These are phyloP conservation scores for Nemurella pictetii DNA, from an alignment of 2,888 invertebrate genomes.

Conservation along the genomic window DNA sequence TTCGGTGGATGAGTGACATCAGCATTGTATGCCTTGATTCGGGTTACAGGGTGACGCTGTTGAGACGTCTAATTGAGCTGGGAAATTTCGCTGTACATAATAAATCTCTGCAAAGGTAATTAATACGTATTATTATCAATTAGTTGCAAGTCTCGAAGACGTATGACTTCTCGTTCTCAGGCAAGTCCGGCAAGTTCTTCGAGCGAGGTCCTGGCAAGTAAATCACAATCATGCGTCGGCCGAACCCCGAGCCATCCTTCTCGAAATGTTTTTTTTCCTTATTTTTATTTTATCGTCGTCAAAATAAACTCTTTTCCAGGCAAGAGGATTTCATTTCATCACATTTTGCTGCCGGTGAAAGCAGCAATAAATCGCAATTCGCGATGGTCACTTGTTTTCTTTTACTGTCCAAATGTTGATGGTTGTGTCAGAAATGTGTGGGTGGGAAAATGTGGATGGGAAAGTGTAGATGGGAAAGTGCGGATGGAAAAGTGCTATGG, in stretches of 20 bases:
- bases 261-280: not conserved
- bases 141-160: not conserved
- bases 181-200: not conserved
- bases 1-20: not conserved
- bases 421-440: too few species aligned
- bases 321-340: not conserved
- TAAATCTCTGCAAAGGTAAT: not conserved
- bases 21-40: not conserved
- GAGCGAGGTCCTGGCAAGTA: too few species aligned
- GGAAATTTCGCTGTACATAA: not conserved
- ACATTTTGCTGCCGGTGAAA: not conserved
- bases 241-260: not conserved
- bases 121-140: not conserved
- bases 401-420: not conserved
- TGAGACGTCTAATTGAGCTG: not conserved
- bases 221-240: not conserved
- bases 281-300: not conserved
- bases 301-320: not conserved
- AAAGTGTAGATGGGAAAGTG: not conserved
- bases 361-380: not conserved
- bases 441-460: not conserved
- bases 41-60: not conserved
- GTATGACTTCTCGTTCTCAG: not conserved
- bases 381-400: not conserved
- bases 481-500: not conserved